A percentile compares a stretch with the other conserved stretches of the same genome.
Conservation (phyloP, 2,113 vertebrate genomes). For the Tetrax tetrax region DNA sequence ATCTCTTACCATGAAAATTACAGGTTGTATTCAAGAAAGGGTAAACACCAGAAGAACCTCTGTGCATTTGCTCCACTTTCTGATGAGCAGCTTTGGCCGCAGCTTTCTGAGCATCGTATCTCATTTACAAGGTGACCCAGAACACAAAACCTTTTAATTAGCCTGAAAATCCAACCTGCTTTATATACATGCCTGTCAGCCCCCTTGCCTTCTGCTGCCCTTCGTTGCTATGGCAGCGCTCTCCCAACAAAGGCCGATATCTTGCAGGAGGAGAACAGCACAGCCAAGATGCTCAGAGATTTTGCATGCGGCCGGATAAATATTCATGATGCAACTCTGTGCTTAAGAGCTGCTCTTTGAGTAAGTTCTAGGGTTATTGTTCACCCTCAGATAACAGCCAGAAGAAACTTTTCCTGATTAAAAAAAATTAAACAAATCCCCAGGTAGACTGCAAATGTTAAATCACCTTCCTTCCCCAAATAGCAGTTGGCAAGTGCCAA, state of each 20-base stretch:
- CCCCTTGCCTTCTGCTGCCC: slow-evolving; percentile 57
- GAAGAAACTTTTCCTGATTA: background rate
- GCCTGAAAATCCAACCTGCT: slow-evolving; percentile 47
- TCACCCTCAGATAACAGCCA: background rate
- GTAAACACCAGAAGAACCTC: background rate
- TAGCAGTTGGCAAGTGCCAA: background rate
- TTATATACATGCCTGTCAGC: slow-evolving; percentile 53
- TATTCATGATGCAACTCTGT: slow-evolving; percentile 48
- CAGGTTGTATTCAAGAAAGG: background rate
- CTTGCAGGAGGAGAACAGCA: background rate
- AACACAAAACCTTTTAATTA: slow-evolving; percentile 71
- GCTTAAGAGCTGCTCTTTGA: background rate
- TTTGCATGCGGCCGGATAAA: background rate
- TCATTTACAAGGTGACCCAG: slow-evolving; percentile 70
- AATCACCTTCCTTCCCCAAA: background rate
- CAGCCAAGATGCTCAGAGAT: slow-evolving; percentile 12
- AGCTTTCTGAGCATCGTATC: slow-evolving; percentile 41
- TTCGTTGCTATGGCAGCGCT: slow-evolving; percentile 54
- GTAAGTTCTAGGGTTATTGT: slow-evolving; percentile 6
- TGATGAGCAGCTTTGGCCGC: background rate
- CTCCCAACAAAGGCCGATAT: slow-evolving; percentile 59
- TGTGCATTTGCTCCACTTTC: background rate
- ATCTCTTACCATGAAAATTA: background rate
- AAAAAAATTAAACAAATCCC: slow-evolving; percentile 2
- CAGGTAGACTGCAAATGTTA: background rate